Conservation (phyloP, 2,113 vertebrate species). For the Grammomys dolichurus region DNA sequence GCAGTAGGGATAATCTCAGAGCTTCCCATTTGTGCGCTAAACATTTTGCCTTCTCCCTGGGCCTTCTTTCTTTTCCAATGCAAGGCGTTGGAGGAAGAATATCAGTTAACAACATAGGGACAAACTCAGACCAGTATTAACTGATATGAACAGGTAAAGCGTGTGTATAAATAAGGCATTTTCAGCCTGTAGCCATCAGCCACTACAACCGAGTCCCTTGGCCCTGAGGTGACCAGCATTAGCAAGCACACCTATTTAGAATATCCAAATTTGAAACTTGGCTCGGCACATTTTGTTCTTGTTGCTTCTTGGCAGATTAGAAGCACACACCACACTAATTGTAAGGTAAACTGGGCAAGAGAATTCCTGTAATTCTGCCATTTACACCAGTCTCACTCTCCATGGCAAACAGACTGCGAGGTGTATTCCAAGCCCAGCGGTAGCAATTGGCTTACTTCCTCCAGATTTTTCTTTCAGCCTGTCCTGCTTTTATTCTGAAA, state of each 20-base stretch:
- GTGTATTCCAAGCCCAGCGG: background rate
- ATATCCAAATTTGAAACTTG: background rate
- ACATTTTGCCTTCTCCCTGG: background rate
- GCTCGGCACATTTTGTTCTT: background rate
- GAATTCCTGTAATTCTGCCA: background rate
- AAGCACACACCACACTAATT: background rate
- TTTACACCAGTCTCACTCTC: background rate
- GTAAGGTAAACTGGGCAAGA: background rate
- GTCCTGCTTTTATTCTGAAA: background rate
- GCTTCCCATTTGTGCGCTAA: no score
- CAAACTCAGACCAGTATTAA: background rate
- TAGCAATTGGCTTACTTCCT: background rate
- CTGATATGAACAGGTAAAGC: background rate
- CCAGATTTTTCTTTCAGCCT: background rate
- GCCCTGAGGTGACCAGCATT: background rate
- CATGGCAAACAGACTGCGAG: background rate
- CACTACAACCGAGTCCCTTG: background rate
- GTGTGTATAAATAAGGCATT: background rate
- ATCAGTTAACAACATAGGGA: background rate
- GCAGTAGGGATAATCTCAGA: no score
- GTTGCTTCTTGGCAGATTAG: background rate
- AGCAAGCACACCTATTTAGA: background rate
- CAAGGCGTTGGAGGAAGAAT: background rate
- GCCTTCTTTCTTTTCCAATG: background rate
- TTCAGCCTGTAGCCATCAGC: background rate